Evolutionary conservation across 2,113 vertebrate species (phyloP), one percentile per base, ranked within the genome.

Genomic region (Gavia stellata): DNA sequence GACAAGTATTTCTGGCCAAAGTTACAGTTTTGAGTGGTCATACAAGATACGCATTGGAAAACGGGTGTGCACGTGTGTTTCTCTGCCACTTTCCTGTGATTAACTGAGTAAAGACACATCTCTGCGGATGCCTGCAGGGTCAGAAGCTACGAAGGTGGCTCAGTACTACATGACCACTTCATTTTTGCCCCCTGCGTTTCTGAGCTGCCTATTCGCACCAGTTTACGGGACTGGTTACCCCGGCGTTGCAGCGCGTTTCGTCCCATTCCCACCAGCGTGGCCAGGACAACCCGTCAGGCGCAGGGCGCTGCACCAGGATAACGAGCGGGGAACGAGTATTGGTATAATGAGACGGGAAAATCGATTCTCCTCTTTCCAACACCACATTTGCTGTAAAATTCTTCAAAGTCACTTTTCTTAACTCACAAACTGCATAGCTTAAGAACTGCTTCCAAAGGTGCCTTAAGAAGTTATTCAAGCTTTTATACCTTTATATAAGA

Each of bases 11-110:
- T 38, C 17, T 33, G 52, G 45, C 68, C 65, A 33, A 31, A 29
- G 17, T 17, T 45, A 44, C 14, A 2, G 31, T 45, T 21, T 44
- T 40, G 55, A 40, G 34, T 5, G 25, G 9, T 5, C 34, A 26
- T 4, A 44, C 15, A 16, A 33, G 42, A 50, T 0, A 14, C 10
- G 0, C 11, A 4, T 1, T 6, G 6, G 49, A 14, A 14, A 42
- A 34, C 0, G 28, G 19, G 14, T 2, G 21, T 4, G 19, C 31
- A 15, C 1, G 1, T 4, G 40, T 13, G 40, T 31, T n/a, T 13
- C 24, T 38, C 34, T 24, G 45, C n/a, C 38, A 5, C 6, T 20
- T 68, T 8, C 42, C 47, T 8, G 17, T 1, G 65, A 40, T 36
- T 29, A 24, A 15, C 0, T 13, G 33, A 53, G 61, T 29, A 28